Evolutionary conservation across 2,113 vertebrate species (phyloP).

Genomic region (Philantomba maxwellii): DNA sequence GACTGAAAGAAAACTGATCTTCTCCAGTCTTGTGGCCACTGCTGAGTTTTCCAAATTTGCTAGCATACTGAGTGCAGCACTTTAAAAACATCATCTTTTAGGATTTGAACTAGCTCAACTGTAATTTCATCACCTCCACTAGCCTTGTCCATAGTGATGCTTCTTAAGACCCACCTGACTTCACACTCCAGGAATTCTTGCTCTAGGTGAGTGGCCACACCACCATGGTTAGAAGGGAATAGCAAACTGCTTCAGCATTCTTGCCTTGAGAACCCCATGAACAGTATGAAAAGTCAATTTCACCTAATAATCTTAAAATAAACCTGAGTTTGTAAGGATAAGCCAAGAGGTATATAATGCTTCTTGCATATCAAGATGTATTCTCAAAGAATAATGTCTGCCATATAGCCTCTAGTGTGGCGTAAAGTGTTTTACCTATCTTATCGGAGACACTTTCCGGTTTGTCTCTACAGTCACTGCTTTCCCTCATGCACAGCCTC

Average conservation of each 20-base stretch:
- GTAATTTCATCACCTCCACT: neutral
- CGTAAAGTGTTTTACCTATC: neutral
- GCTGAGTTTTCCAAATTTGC: neutral
- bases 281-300: neutral
- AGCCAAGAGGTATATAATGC: neutral
- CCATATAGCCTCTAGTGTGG: no score
- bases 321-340: neutral
- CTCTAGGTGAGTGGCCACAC: neutral
- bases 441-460: accelerated
- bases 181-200: neutral
- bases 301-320: neutral
- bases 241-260: neutral
- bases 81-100: neutral
- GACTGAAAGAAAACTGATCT: neutral
- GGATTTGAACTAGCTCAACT: neutral
- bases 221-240: accelerated
- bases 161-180: neutral
- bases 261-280: neutral
- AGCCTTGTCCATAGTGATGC: neutral
- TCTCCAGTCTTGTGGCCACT: neutral
- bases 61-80: neutral
- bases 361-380: neutral
- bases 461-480: neutral
- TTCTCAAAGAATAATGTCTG: neutral
- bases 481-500: neutral